A percentile compares a stretch with the other conserved stretches of the same genome.
phyloP scores from a whole-genome alignment of 2,113 vertebrate species.

The Gymnogyps californianus region DNA sequence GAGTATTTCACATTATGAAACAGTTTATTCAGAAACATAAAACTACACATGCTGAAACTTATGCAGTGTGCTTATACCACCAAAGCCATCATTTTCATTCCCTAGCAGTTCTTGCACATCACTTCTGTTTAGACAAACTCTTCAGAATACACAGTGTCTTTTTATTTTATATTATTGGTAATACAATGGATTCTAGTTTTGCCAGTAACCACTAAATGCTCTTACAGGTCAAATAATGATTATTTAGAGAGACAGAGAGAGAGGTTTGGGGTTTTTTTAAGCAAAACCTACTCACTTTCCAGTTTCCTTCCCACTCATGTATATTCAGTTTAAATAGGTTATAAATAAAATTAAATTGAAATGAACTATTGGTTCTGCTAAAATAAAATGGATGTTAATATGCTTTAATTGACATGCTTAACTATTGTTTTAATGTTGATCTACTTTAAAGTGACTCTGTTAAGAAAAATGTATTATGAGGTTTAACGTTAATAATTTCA shows the following conservation, averaged over 20 bases:
- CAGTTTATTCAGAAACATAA: background rate
- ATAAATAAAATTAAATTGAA: conserved; percentile 26
- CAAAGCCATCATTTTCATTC: background rate
- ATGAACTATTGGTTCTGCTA: background rate
- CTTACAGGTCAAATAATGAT: background rate
- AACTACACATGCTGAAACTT: background rate
- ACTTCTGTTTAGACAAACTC: background rate
- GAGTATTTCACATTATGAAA: background rate
- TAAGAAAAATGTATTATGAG: background rate
- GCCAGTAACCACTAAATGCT: background rate
- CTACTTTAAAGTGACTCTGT: background rate
- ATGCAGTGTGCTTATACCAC: background rate
- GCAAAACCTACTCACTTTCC: background rate
- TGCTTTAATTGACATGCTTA: conserved; percentile 16
- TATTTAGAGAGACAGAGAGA: background rate
- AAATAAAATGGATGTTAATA: conserved; percentile 8
- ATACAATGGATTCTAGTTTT: background rate
- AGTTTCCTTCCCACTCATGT: background rate
- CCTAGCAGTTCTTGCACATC: background rate
- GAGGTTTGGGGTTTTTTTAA: background rate
- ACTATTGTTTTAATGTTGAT: background rate
- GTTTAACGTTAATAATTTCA: background rate
- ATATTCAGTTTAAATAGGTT: background rate
- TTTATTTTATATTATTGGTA: background rate
- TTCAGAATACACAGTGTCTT: background rate